Base-by-base conservation (phyloP, 2,113 vertebrate genomes). In the Syngnathus floridae region DNA sequence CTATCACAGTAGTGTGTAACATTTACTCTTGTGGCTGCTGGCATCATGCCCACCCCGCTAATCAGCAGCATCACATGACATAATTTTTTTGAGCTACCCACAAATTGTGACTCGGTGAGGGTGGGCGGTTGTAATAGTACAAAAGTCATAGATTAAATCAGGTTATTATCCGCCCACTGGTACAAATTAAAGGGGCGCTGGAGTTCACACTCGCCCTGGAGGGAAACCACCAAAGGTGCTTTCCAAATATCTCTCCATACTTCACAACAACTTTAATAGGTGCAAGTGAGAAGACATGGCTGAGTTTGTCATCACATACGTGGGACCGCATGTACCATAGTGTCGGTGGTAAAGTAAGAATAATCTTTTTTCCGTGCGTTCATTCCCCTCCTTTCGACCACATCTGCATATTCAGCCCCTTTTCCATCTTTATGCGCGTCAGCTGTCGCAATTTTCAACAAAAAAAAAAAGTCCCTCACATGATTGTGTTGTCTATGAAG, bases 21-120 rank as follows among this genome's bases (percentile, higher is more conserved):
- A 72, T 77, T 81, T 86, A 72, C 82, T 72, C 69, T 79, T 80
- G 84, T 73, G 73, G 85, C 76, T 73, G 75, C 78, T 87, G 83
- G 83, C 81, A 74, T 80, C 68, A 77, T 76, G 78, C 70, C 75
- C 87, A 79, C 75, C 69, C 71, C 84, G 71, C 75, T 76, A 69
- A 69, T 82, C 84, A 65, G 75, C 70, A 73, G 82, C 84, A 76
- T 77, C 78, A 84, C 78, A 85, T 88, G 84, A 88, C 88, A 85
- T 90, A 86, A 88, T 80, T 82, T 80, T 35, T 61, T 74, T 73
- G 69, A 78, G 71, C 77, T 67, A 73, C 36, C 45, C 46, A n/a
- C 74, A 66, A 68, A 60, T 55, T 7, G n/a, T 62, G 71, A 21
- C 16, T 38, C n/a, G 35, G 65, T 82, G 66, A 69, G 71, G 26